These are phyloP conservation scores for Yponomeuta evonymella DNA, from an alignment of 2,888 invertebrate genomes.

Conservation along the genomic window DNA sequence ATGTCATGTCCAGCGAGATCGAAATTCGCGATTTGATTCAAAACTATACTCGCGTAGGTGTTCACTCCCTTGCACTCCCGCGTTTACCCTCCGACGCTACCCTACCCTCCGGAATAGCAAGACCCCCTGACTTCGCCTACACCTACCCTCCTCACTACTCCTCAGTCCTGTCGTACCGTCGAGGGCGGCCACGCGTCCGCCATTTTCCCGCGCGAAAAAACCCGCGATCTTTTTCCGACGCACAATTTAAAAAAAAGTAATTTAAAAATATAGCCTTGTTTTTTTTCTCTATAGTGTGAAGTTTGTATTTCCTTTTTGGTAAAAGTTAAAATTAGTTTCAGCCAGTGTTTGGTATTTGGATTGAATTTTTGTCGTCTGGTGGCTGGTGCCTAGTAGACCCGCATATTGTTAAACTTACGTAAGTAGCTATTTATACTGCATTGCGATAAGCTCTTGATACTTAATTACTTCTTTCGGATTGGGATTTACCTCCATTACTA, in stretches of 20 bases:
- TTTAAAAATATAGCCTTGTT: conserved; percentile 41
- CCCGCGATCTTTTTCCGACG: conserved; percentile 57
- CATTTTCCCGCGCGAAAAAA: conserved; percentile 21
- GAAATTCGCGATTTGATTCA: conserved; percentile 11
- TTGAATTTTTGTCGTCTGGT: conserved; percentile 36
- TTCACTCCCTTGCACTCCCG: conserved; percentile 10
- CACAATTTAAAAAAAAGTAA: conserved; percentile 50
- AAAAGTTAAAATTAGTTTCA: conserved; percentile 27
- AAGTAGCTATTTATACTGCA: conserved; percentile 60
- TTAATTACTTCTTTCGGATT: background rate
- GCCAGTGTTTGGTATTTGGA: conserved; percentile 32
- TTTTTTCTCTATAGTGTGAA: background rate
- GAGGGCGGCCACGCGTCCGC: background rate
- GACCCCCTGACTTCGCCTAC: background rate
- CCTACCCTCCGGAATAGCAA: background rate
- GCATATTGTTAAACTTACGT: conserved; percentile 59
- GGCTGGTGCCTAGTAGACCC: conserved; percentile 26
- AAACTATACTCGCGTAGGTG: background rate
- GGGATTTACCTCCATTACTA: no score
- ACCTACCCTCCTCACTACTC: conserved; percentile 17
- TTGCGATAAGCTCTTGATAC: conserved; percentile 44
- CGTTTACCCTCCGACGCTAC: conserved; percentile 10
- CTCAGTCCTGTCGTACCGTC: background rate
- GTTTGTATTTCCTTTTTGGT: conserved; percentile 29
- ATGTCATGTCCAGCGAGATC: background rate